Evolutionary conservation across 2,113 vertebrate species (phyloP).

Genomic region (Clarias macrocephalus): DNA sequence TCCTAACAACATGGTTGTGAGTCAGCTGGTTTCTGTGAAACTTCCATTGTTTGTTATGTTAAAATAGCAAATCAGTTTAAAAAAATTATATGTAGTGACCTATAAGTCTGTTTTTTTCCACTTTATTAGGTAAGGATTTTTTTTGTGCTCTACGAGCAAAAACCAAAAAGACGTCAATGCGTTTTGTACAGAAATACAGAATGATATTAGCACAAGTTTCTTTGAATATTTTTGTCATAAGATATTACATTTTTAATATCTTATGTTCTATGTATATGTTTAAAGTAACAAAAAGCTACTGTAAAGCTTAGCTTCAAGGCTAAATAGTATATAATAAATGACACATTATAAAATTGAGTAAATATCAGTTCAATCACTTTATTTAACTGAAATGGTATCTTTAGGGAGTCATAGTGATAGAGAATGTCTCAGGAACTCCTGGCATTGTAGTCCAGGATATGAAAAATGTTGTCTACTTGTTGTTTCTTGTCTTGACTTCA

Average conservation of each 20-base stretch:
- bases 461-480: background rate
- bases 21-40: slow-evolving; percentile 87
- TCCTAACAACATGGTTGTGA: slow-evolving; percentile 64
- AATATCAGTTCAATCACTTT: background rate
- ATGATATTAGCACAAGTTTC: background rate
- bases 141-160: slow-evolving; percentile 17
- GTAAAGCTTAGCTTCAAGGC: background rate
- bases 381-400: background rate
- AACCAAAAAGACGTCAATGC: background rate
- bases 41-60: slow-evolving; percentile 83
- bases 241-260: background rate
- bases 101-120: background rate
- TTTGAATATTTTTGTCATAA: background rate
- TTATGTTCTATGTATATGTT: background rate
- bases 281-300: background rate
- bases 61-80: slow-evolving; percentile 62
- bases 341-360: background rate
- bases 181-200: background rate
- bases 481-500: background rate
- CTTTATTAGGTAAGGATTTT: background rate
- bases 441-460: background rate
- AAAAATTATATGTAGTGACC: slow-evolving; percentile 9
- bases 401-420: background rate
- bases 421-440: background rate
- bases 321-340: background rate